Conservation (phyloP, 2,113 vertebrate species). For the Corythaixoides concolor region DNA sequence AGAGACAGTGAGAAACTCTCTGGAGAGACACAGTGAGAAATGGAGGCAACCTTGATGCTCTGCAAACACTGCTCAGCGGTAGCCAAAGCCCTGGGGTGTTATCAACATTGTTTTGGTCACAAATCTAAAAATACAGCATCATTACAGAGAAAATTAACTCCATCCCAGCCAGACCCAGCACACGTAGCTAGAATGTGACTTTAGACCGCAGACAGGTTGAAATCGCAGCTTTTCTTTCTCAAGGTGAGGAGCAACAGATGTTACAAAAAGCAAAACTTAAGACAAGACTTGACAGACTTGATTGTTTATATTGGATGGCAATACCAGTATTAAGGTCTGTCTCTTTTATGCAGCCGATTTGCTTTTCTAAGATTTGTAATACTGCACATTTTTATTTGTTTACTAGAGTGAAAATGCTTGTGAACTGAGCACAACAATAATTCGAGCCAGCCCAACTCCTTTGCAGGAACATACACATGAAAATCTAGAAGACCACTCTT, state of each 20-base stretch:
- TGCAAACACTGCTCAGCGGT: neutral
- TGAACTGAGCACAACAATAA: conserved; percentile 90
- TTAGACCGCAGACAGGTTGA: neutral
- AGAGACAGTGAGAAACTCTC: neutral
- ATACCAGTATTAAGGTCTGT: neutral
- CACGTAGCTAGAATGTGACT: neutral
- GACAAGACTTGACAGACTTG: neutral
- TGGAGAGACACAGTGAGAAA: neutral
- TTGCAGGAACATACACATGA: conserved; percentile 56
- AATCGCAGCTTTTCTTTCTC: neutral
- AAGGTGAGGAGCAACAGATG: neutral
- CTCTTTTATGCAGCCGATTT: neutral
- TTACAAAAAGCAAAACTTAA: neutral
- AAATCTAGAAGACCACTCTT: neutral
- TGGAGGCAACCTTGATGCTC: neutral
- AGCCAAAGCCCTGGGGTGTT: neutral
- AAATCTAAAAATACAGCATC: neutral
- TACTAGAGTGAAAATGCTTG: conserved; percentile 77
- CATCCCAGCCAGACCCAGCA: neutral
- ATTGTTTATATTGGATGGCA: neutral
- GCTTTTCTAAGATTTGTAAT: neutral
- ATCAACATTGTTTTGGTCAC: neutral
- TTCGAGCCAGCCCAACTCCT: conserved; percentile 85
- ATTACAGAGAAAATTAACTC: neutral
- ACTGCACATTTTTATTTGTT: neutral